Evolutionary conservation across 2,797 vertebrate genomes (phyloP), one percentile per base, ranked within the genome.

Genomic region (Lophura swinhoii): DNA sequence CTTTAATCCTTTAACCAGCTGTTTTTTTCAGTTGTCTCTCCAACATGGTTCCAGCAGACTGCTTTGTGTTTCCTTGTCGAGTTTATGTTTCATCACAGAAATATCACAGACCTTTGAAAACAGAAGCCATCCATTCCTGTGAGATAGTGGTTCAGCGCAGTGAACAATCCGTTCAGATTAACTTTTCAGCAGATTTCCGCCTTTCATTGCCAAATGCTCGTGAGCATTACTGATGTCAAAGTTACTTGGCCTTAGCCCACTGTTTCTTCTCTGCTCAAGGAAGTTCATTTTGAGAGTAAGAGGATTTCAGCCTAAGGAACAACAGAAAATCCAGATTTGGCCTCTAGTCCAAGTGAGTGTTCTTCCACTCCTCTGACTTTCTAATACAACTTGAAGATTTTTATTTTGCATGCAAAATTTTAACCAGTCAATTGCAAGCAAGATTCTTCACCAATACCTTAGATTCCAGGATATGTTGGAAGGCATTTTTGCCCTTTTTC

Each of bases 1-100:
- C 93, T 95, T 95, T 94, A 91, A 95, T 95, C 93, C 92, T 95
- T 95, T 88, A 91, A 87, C 90, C 90, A 93, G 76, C 71, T 96
- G 90, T 95, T 96, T 95, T 55, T 93, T 93, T 93, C 94, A 94
- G 81, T 96, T 93, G 88, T 80, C 84, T 91, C 69, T 91, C 76
- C 85, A 69, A 59, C 20, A 1, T 0, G 1, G 93, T 93, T 95
- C 94, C 91, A 93, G 94, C 89, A 84, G 96, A 92, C 91, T 63
- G 94, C 95, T 96, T 90, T 96, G 76, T 93, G 87, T 96, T 96
- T 93, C 76, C 91, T 93, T 63, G 92, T 81, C 1, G 18, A 92
- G 94, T 93, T 96, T 95, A 44, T 93, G 56, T 94, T 96, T 95
- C 89, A 95, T 88, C 93, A 26, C 73, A 90, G 92, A 89, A 91